phyloP scores from a whole-genome alignment of 2,888 invertebrate genomes.

The Parnassius mnemosyne region DNA sequence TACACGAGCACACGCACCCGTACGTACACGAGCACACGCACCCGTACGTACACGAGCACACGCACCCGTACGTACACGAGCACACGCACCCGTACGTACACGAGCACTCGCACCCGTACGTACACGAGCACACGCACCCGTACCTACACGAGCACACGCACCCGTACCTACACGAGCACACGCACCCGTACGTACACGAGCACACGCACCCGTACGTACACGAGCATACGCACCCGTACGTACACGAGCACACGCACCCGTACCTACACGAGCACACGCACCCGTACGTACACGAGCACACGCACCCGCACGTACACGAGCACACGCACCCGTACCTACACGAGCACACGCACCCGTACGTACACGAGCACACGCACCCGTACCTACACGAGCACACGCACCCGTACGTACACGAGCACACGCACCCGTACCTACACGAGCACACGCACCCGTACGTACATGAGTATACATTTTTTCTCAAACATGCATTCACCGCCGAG shows the following conservation, averaged over 20 bases:
- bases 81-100: neutral
- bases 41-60: slow-evolving; percentile 83
- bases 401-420: no score
- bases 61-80: slow-evolving; percentile 2
- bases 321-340: no score
- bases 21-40: slow-evolving; percentile 98
- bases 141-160: slow-evolving; percentile 66
- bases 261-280: neutral
- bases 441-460: no score
- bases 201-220: neutral
- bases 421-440: neutral
- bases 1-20: slow-evolving; percentile 93
- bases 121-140: no score
- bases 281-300: no score
- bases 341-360: no score
- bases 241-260: neutral
- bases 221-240: neutral
- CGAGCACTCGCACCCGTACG: neutral
- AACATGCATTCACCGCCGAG: no score
- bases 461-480: no score
- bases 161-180: slow-evolving; percentile 88
- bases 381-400: no score
- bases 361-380: no score
- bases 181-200: slow-evolving; percentile 54
- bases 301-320: no score